Base-by-base conservation (phyloP, 2,797 vertebrate species). In the Octomys mimax region DNA sequence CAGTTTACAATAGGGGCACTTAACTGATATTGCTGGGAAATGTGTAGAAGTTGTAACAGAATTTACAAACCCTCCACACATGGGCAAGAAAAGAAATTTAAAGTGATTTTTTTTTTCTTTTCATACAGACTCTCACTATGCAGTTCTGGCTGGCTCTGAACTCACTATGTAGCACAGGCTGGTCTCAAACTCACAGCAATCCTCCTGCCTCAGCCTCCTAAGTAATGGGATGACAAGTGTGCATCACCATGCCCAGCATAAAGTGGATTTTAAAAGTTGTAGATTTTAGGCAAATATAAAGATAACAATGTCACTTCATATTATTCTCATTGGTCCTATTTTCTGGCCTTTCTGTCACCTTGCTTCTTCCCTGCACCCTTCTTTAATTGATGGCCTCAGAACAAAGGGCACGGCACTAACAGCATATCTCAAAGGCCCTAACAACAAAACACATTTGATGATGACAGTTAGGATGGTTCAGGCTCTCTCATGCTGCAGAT, bases 371-470 rank as follows among this genome's bases (percentile, higher is more conserved):
- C 52, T 66, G n/a, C 6, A 83, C 66, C 68, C 46, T 92, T 57
- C 82, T 97, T 77, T 93, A 92, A 91, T 7, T 66, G 86, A 83
- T 49, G 19, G 61, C 49, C 59, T 52, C 90, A 93, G 84, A 92
- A 78, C 54, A 95, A 93, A 95, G 85, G 87, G 24, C 46, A 87
- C 64, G 49, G 42, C 1, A 80, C 59, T 33, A 89, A 77, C 5
- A 70, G 36, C 31, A 82, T 36, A 88, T 73, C 36, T 59, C 57
- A 75, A 52, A 93, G 81, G 22, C 46, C 46, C 75, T 86, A 71
- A 77, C 19, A 83, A 93, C 6, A 68, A 81, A 57, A 80, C 49
- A 49, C 31, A 70, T 59, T 78, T 75, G 59, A 73, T 42, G 81
- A 70, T 31, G 81, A 89, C 59, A 83, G 81, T 59, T 52, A 62